Base-by-base conservation (phyloP, 2,888 invertebrate species). In the Lasioglossum vierecki region DNA sequence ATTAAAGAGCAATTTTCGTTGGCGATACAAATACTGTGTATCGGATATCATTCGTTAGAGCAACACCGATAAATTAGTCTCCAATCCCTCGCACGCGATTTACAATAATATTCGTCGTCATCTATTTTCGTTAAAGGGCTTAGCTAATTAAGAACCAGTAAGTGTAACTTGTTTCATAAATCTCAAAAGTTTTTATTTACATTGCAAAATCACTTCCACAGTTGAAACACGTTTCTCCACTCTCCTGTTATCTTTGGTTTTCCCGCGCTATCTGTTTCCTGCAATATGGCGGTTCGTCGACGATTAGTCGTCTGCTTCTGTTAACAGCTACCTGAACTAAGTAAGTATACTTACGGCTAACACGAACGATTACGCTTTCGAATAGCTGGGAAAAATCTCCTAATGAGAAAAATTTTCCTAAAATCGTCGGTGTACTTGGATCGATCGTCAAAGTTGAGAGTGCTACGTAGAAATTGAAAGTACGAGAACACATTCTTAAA, bases 401-500 rank as follows among this genome's bases (percentile, higher is more conserved):
- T 13, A 4, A n/a, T 11, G 53, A 9, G 22, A 9, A 9, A n/a
- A 3, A n/a, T 57, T 57, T 11, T 57, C 57, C n/a, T 11, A n/a
- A 11, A 4, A 57, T n/a, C 44, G 4, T 57, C 22, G 4, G n/a
- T 57, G n/a, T n/a, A 57, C 3, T 4, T 60, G n/a, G n/a, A 60
- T 30, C 2, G 6, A 15, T 15, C 26, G 15, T 30, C 11, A 6
- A 18, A 18, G 4, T 9, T 39, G 35, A n/a, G 9, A 39, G 39
- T 18, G 0, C 4, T 15, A 46, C 5, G 46, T 46, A 46, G 18
- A 35, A 68, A 35, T 11, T 26, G 49, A 39, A 39, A 70, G n/a
- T 18, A 79, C n/a, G 11, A 9, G 6, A 49, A 5, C 39, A 22
- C 15, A 41, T 85, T 84, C 44, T 35, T 73, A 89, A 89, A 87